These are phyloP conservation scores for Gymnoscopelus microlampas DNA, from an alignment of 2,797 vertebrate genomes.

Conservation along the genomic window DNA sequence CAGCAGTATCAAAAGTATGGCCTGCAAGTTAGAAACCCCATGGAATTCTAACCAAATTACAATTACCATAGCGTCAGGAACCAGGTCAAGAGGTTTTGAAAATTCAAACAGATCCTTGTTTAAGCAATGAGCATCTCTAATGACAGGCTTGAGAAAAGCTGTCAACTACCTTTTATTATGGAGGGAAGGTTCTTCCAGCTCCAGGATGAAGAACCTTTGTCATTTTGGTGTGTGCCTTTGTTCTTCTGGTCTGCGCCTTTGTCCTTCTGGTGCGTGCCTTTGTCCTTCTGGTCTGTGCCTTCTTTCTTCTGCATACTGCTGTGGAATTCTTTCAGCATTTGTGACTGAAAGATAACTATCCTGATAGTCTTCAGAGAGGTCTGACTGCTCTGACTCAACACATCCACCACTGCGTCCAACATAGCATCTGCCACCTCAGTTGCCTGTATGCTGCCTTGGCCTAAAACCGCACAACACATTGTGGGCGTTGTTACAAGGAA, in stretches of 20 bases:
- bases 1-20: no score
- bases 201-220: conserved; percentile 2
- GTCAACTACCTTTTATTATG: conserved; percentile 64
- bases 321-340: conserved; percentile 83
- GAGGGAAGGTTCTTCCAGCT: not conserved
- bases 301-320: conserved; percentile 82
- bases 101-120: no score
- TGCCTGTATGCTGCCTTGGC: conserved; percentile 74
- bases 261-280: conserved; percentile 58
- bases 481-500: not conserved
- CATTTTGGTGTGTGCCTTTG: not conserved
- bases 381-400: conserved; percentile 67
- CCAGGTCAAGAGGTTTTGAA: no score
- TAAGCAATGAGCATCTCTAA: no score
- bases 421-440: conserved; percentile 84
- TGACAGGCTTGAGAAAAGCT: no score
- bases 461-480: conserved; percentile 65
- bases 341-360: conserved; percentile 85
- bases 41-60: no score
- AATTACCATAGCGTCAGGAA: no score
- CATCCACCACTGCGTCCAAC: conserved; percentile 84
- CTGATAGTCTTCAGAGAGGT: conserved; percentile 79
- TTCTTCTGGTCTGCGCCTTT: conserved; percentile 26
- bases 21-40: no score
- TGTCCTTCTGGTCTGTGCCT: not conserved